These are phyloP conservation scores for Arrhopalites spinosus DNA, from an alignment of 2,888 invertebrate species.

Conservation along the genomic window DNA sequence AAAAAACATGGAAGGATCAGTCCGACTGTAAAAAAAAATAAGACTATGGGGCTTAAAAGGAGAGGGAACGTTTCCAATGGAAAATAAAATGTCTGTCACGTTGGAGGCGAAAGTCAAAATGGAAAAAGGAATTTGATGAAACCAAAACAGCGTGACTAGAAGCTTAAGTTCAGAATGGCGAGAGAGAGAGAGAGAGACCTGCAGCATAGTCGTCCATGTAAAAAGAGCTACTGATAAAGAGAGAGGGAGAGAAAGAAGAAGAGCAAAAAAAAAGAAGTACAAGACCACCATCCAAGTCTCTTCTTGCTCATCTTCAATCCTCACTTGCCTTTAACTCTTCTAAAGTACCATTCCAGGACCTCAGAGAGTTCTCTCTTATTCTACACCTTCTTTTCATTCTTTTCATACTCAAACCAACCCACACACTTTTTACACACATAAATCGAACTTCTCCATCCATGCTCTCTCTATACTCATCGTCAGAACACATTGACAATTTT, in stretches of 20 bases:
- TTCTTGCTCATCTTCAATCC: not conserved
- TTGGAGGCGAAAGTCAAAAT: slow-evolving; percentile 45
- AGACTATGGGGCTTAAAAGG: slow-evolving; percentile 2
- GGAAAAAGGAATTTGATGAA: slow-evolving; percentile 51
- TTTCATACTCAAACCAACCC: slow-evolving; percentile 9
- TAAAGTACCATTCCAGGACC: slow-evolving; percentile 24
- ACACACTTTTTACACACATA: not conserved
- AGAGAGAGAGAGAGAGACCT: not conserved
- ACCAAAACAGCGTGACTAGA: slow-evolving; percentile 50
- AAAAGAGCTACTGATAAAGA: not conserved
- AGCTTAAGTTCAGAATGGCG: slow-evolving; percentile 35
- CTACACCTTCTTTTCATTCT: slow-evolving; percentile 23
- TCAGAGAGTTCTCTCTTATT: not conserved
- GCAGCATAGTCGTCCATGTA: not conserved
- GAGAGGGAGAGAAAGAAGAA: not conserved
- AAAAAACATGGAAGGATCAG: not conserved
- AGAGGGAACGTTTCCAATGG: slow-evolving; percentile 36
- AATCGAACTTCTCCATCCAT: not conserved
- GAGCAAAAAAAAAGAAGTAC: not conserved
- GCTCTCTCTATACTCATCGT: too few relatives aligned
- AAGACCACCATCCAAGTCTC: slow-evolving; percentile 15
- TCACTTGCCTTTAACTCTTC: not conserved
- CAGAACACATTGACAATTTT: too few relatives aligned
- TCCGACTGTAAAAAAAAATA: not conserved
- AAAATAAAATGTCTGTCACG: slow-evolving; percentile 49